Evolutionary conservation across 1,140 invertebrate species (phyloP), one percentile per base, ranked within the genome.

Genomic region (Zaprionus nigranus): DNA sequence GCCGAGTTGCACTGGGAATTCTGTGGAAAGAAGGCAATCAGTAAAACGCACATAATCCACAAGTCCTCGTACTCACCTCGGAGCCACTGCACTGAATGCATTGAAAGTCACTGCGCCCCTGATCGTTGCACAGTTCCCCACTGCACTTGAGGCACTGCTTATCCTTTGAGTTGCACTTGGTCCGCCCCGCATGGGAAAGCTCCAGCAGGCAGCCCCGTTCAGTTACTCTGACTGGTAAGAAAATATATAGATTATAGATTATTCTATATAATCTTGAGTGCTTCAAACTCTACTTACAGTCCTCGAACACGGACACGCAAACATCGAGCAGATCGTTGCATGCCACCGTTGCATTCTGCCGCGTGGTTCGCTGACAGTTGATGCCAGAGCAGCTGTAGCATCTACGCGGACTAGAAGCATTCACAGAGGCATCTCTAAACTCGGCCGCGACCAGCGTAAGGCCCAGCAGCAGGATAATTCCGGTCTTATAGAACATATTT

Each of bases 311-410:
- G 1, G 86, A 91, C 3, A 85, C 86, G 71, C 91, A 92, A n/a
- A 81, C 72, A 62, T 92, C 91, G 65, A 92, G 40, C 13, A 64
- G 43, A 79, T 92, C 91, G 6, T 28, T 36, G 54, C 91, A 92
- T 7, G 43, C 49, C 2, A 49, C 72, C 0, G 72, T 86, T 2
- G 26, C 75, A 78, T 90, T 76, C 15, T 78, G 62, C 0, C 53
- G 56, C 2, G 83, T 79, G 2, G 78, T 79, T 0, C 88, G 63
- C 34, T 81, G 79, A 9, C 91, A 92, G 58, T 91, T 92, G 7
- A 91, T 81, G 28, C 91, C 91, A 34, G 85, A 66, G 58, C 91
- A 92, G 63, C 77, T 91, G 30, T 85, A 91, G 26, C 91, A 92
- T 1, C 65, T 38, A 0, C 75, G 78, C 3, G 75, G 68, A 3